Base-by-base conservation (phyloP, 1,140 invertebrate genomes). In the Lordiphosa mommai region DNA sequence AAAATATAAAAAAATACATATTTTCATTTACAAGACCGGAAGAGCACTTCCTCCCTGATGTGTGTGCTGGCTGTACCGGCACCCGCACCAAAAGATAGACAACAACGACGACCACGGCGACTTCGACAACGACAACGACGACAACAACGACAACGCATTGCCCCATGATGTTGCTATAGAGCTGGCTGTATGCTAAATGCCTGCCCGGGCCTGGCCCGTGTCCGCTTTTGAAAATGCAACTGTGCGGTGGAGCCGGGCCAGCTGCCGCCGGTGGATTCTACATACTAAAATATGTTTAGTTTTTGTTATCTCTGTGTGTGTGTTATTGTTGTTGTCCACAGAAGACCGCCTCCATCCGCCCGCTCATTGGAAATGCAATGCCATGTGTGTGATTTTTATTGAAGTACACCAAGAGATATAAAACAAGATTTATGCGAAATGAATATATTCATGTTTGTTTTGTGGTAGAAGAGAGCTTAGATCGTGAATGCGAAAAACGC, bases 1-100 rank as follows among this genome's bases (percentile, higher is more conserved):
- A 72, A 82, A 82, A 84, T 76, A 66, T 34, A 72, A 72, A 59
- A 33, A 64, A 76, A 82, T 84, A 82, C 64, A 82, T 82, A 82
- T 82, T 82, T 82, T 84, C 77, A 84, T 82, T 82, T 82, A 82
- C 73, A 77, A 77, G 77, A 76, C 77, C 77, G 77, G 77, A 82
- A 82, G 77, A 82, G 77, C 77, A 82, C 77, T 82, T 82, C 77
- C 77, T 82, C 77, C 61, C 55, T 52, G 53, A 51, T 67, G 61
- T 37, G 14, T 9, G 34, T 16, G 17, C 30, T 50, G 50, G 40
- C 49, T 55, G 43, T 70, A 49, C 65, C 64, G 46, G 63, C 64
- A 68, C 64, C 64, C 63, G 63, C 64, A 59, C 47, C 64, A 47
- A 13, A 68, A 68, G 64, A 67, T 68, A 68, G 52, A 51, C 55